Evolutionary conservation across 2,113 vertebrate species (phyloP).

Genomic region (Scomber colias): DNA sequence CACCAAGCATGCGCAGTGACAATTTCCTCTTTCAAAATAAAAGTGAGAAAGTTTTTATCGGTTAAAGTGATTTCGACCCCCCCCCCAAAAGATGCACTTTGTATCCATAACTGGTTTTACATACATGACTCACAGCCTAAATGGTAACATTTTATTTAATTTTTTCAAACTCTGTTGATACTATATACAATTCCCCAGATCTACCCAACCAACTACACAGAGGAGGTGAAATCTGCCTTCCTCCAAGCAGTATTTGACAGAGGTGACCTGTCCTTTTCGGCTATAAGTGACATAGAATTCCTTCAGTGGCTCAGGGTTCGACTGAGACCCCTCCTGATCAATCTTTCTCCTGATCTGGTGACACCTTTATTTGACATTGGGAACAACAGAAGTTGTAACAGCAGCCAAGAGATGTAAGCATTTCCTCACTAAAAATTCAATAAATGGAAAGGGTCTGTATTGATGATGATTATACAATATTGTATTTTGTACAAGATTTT

Average conservation of each 20-base stretch:
- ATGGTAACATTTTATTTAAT: not conserved
- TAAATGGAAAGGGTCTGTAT: too few species aligned
- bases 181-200: slow-evolving; percentile 23
- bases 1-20: too few species aligned
- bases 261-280: slow-evolving; percentile 61
- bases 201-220: slow-evolving; percentile 59
- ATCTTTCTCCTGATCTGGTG: slow-evolving; percentile 60
- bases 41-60: too few species aligned
- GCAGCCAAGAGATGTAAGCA: slow-evolving; percentile 73
- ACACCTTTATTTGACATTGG: slow-evolving; percentile 48
- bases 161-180: not conserved
- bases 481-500: too few species aligned
- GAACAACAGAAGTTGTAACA: slow-evolving; percentile 64
- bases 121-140: too few species aligned
- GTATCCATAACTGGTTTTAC: too few species aligned
- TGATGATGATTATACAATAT: too few species aligned
- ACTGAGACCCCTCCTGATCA: slow-evolving; percentile 66
- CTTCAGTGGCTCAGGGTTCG: slow-evolving; percentile 67
- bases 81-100: too few species aligned
- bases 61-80: too few species aligned
- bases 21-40: too few species aligned
- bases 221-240: slow-evolving; percentile 69
- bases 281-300: slow-evolving; percentile 64
- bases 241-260: slow-evolving; percentile 62
- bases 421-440: not conserved